These are phyloP conservation scores for Megastigmus dorsalis DNA, from an alignment of 2,888 invertebrate species.

Conservation along the genomic window DNA sequence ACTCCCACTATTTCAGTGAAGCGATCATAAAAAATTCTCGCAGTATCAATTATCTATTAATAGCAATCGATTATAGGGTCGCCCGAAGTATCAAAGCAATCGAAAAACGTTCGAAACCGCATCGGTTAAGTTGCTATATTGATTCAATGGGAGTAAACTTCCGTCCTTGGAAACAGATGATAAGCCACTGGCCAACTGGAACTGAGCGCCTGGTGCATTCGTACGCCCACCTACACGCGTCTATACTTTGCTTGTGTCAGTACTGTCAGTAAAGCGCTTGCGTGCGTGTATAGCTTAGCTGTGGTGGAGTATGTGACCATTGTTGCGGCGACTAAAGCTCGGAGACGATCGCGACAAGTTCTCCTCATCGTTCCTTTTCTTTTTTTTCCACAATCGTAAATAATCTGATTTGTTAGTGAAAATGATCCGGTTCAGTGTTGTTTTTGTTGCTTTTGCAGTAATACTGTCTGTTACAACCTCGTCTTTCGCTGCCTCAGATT, in stretches of 20 bases:
- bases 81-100: not conserved
- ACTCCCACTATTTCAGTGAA: too few species aligned
- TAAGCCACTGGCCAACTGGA: slow-evolving; percentile 18
- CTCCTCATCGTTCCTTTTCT: not conserved
- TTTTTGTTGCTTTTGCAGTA: not conserved
- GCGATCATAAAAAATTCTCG: too few species aligned
- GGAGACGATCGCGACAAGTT: not conserved
- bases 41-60: too few species aligned
- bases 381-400: not conserved
- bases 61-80: too few species aligned
- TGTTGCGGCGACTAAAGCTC: slow-evolving; percentile 11
- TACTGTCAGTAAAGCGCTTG: too few species aligned
- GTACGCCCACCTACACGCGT: too few species aligned
- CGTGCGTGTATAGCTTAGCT: too few species aligned
- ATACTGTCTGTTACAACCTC: not conserved
- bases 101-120: not conserved
- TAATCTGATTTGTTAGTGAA: not conserved
- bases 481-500: not conserved
- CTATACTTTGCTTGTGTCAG: too few species aligned
- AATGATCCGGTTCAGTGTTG: slow-evolving; percentile 11
- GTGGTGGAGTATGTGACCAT: too few species aligned
- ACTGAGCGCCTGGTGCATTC: too few species aligned
- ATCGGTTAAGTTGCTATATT: slow-evolving; percentile 5
- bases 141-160: not conserved
- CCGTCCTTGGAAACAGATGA: slow-evolving; percentile 45